Evolutionary conservation across 2,797 vertebrate genomes (phyloP).

Genomic region (Pteropus rufus): DNA sequence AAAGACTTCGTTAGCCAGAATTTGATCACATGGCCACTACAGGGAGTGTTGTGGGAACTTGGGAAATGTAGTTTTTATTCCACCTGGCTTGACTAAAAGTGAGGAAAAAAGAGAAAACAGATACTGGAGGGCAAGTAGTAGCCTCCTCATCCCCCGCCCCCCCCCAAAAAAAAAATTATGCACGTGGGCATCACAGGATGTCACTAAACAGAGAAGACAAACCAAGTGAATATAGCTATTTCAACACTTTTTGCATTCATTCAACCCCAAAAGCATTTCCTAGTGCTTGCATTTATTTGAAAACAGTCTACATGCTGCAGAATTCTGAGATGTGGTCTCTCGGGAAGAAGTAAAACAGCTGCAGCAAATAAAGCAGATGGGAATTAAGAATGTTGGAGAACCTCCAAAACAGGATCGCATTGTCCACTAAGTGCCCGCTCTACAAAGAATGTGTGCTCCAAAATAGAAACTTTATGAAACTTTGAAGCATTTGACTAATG

Average conservation of each 20-base stretch:
- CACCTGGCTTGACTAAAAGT: neutral
- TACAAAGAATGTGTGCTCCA: constrained; percentile 68
- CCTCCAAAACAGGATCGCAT: constrained; percentile 58
- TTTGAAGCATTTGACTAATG: constrained; percentile 74
- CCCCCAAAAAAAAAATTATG: neutral
- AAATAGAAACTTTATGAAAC: constrained; percentile 79
- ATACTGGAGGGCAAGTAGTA: neutral
- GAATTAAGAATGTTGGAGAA: constrained; percentile 76
- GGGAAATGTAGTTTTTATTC: neutral
- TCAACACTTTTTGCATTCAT: neutral
- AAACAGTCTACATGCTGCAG: neutral
- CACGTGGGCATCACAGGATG: neutral
- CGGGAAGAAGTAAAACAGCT: constrained; percentile 63
- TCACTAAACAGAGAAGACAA: neutral
- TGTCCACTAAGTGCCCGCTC: constrained; percentile 55
- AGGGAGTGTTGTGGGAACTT: neutral
- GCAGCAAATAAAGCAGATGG: constrained; percentile 65
- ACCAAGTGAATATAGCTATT: neutral
- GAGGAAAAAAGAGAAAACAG: neutral
- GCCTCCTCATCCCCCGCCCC: neutral
- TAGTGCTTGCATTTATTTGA: constrained; percentile 19
- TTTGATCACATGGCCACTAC: neutral
- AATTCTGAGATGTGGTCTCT: constrained; percentile 39
- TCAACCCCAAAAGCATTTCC: neutral
- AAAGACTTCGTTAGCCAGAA: neutral